Conservation (phyloP, 2,797 vertebrate genomes). For the Atherinosoma microstoma region DNA sequence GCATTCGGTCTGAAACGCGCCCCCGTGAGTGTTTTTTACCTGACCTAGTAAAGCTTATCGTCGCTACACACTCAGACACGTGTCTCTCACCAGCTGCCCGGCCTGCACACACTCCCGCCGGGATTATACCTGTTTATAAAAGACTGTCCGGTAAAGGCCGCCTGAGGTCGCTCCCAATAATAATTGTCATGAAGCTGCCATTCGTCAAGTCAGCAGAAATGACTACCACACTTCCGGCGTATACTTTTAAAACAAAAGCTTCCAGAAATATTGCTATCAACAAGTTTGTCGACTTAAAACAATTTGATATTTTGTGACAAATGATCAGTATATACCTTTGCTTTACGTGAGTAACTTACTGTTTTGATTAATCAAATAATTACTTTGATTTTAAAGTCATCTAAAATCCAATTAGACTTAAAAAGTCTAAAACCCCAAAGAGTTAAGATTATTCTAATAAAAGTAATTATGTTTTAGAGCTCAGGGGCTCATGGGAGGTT, state of each 20-base stretch:
- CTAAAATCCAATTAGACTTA: neutral
- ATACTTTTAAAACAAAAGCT: slow-evolving; percentile 61
- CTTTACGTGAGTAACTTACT: neutral
- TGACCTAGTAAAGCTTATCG: slow-evolving; percentile 69
- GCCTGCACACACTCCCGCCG: slow-evolving; percentile 27
- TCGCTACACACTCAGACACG: slow-evolving; percentile 46
- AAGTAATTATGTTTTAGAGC: too few relatives aligned
- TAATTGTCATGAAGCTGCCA: slow-evolving; percentile 59
- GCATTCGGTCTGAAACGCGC: slow-evolving; percentile 71
- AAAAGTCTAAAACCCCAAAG: neutral
- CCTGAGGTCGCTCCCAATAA: slow-evolving; percentile 74
- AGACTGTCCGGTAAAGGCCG: slow-evolving; percentile 72
- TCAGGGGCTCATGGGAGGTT: too few relatives aligned
- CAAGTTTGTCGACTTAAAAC: neutral
- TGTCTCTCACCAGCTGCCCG: slow-evolving; percentile 39
- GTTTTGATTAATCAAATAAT: neutral
- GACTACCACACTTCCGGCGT: slow-evolving; percentile 34
- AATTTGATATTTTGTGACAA: neutral
- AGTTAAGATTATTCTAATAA: too few relatives aligned
- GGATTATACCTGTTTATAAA: slow-evolving; percentile 54
- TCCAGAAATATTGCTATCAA: neutral
- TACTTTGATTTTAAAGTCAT: too few relatives aligned
- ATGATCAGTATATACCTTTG: neutral
- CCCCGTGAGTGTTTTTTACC: slow-evolving; percentile 67
- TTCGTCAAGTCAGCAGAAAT: slow-evolving; percentile 17